phyloP scores from a whole-genome alignment of 2,113 vertebrate genomes.

The Psilopogon haemacephalus region DNA sequence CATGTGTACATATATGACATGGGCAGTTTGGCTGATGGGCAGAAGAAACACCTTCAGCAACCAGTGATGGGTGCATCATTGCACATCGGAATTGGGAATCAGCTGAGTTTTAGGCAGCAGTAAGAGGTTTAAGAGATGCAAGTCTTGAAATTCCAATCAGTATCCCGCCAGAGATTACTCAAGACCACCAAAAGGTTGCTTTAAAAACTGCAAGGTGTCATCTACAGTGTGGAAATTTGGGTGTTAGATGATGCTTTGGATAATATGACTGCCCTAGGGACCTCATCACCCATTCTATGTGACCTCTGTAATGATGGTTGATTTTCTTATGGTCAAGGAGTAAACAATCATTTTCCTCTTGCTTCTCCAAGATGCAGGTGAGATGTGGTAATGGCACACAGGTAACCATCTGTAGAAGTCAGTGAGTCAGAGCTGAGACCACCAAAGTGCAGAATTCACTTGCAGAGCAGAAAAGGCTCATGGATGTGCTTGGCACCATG shows the following conservation, averaged over 20 bases:
- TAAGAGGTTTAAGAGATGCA: background rate
- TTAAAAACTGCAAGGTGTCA: background rate
- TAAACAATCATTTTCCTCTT: background rate
- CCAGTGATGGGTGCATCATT: no score
- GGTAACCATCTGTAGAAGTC: background rate
- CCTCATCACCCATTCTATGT: background rate
- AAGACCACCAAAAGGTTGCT: background rate
- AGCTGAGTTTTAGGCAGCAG: background rate
- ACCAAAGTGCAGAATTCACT: background rate
- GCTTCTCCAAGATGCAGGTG: background rate
- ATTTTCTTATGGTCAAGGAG: background rate
- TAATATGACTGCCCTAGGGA: background rate
- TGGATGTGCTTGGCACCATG: accelerated
- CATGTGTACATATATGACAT: no score
- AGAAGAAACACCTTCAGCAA: background rate
- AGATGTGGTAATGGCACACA: background rate
- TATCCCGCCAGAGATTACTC: background rate
- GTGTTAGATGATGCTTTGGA: background rate
- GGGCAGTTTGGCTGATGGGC: background rate
- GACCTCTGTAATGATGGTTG: background rate
- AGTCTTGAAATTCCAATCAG: background rate
- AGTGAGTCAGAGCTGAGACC: background rate
- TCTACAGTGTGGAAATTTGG: background rate
- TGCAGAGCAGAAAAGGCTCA: background rate
- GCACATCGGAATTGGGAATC: background rate